These are phyloP conservation scores for Eolophus roseicapilla DNA, from an alignment of 2,113 vertebrate genomes.

Conservation along the genomic window DNA sequence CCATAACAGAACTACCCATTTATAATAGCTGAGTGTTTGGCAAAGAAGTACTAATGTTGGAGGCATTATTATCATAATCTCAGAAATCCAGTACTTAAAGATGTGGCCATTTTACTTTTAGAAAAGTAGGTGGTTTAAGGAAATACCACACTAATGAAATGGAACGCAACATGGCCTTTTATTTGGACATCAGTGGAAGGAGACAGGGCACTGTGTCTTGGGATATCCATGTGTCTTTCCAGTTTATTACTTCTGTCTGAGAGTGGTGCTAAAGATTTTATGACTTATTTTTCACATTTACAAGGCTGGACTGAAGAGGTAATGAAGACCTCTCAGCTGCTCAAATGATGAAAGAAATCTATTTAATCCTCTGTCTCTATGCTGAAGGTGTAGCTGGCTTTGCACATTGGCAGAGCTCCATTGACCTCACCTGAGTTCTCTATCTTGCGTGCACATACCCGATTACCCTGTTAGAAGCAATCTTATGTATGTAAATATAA, in stretches of 20 bases:
- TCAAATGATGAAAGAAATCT: background rate
- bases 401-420: background rate
- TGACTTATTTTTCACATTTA: constrained; percentile 11
- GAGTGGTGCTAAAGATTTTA: constrained; percentile 23
- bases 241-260: constrained; percentile 31
- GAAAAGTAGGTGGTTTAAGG: background rate
- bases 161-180: background rate
- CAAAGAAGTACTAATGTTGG: background rate
- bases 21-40: background rate
- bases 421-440: background rate
- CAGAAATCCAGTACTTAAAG: background rate
- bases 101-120: background rate
- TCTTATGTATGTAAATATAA: background rate
- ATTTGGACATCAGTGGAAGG: background rate
- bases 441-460: background rate
- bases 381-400: background rate
- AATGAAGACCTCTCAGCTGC: background rate
- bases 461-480: background rate
- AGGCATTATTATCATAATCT: background rate
- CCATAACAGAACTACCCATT: background rate
- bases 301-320: background rate
- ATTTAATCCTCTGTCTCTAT: background rate
- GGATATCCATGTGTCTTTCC: background rate
- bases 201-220: background rate
- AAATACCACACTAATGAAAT: background rate